Evolutionary conservation across 1,140 invertebrate genomes (phyloP).

Genomic region (Babylonia areolata): DNA sequence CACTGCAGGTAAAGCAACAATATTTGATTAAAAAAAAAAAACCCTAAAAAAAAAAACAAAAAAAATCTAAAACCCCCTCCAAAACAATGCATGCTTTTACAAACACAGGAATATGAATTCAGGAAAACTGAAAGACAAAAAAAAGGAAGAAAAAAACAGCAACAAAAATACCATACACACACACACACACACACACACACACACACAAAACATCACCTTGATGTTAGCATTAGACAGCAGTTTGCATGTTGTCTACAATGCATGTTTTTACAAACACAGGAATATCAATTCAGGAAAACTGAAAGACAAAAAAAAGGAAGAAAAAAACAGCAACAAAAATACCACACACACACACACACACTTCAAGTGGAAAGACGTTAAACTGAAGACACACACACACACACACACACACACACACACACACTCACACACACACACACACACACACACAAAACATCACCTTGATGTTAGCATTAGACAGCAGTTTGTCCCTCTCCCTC

Average conservation of each 20-base stretch:
- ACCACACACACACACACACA: no score
- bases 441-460: slow-evolving; percentile 47
- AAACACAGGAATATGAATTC: neutral
- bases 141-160: no score
- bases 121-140: neutral
- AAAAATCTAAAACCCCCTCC: no score
- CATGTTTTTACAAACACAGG: neutral
- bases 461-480: slow-evolving; percentile 65
- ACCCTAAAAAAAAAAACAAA: neutral
- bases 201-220: slow-evolving; percentile 56
- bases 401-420: no score
- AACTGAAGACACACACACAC: no score
- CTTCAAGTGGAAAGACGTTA: no score
- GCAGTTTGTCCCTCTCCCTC: slow-evolving; percentile 68
- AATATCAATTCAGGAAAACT: neutral
- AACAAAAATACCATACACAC: no score
- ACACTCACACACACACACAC: no score
- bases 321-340: no score
- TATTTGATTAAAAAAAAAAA: neutral
- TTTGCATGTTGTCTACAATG: neutral
- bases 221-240: slow-evolving; percentile 62
- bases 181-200: no score
- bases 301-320: no score
- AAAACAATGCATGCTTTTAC: neutral
- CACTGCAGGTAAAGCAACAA: neutral